Conservation (phyloP, 2,888 invertebrate genomes). For the Pandemis corylana region DNA sequence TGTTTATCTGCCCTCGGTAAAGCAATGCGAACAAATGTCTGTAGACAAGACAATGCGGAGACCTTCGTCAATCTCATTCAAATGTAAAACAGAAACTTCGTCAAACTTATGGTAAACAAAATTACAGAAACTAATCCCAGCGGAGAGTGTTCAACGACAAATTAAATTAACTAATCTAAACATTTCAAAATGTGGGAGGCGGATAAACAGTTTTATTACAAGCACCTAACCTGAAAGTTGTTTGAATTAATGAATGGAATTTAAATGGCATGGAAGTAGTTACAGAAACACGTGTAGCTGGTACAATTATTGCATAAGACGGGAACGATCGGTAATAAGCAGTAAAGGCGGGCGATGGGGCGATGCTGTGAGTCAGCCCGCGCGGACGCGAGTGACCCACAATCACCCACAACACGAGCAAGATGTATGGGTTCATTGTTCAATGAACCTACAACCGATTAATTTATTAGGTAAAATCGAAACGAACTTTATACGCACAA, state of each 20-base stretch:
- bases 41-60: not conserved
- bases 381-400: conserved; percentile 42
- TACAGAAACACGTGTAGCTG: conserved; percentile 26
- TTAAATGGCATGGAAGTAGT: conserved; percentile 14
- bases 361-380: conserved; percentile 28
- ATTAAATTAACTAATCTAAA: conserved; percentile 23
- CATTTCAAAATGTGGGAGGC: conserved; percentile 24
- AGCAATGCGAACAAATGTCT: not conserved
- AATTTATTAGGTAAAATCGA: conserved; percentile 3
- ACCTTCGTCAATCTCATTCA: conserved; percentile 20
- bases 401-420: conserved; percentile 31
- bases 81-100: conserved; percentile 19
- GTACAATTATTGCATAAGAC: conserved; percentile 26
- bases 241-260: conserved; percentile 22
- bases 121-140: not conserved
- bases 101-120: conserved; percentile 2
- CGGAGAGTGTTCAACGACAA: not conserved
- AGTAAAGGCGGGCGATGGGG: conserved; percentile 22
- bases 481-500: not conserved
- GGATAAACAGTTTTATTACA: conserved; percentile 5
- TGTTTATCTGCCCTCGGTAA: not conserved
- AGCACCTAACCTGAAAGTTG: not conserved
- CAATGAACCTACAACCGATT: conserved; percentile 13
- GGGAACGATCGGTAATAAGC: conserved; percentile 31
- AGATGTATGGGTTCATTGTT: conserved; percentile 44